Evolutionary conservation across 2,113 vertebrate genomes (phyloP).

Genomic region (Alosa alosa): DNA sequence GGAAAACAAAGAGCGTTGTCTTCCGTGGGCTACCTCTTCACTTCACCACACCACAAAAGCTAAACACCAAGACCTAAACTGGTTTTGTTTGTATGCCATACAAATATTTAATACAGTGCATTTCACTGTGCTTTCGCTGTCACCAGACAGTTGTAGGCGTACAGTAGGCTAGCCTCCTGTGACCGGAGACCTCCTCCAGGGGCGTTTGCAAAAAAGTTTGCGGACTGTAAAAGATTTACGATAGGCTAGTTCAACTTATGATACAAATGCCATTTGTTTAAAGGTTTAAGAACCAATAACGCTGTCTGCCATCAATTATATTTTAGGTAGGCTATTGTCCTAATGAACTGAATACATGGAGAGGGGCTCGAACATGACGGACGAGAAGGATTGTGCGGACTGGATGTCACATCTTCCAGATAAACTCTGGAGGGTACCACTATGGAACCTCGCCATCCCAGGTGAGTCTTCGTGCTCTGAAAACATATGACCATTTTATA

Average conservation of each 20-base stretch:
- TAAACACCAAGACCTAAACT: neutral
- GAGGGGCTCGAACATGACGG: neutral
- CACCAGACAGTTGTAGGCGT: too few species aligned
- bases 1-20: neutral
- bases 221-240: too few species aligned
- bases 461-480: conserved; percentile 33
- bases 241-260: neutral
- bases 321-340: neutral
- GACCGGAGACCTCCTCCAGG: too few species aligned
- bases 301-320: neutral
- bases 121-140: neutral
- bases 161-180: too few species aligned
- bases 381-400: conserved; percentile 30
- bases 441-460: conserved; percentile 54
- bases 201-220: too few species aligned
- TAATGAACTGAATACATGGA: neutral
- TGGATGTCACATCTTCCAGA: conserved; percentile 56
- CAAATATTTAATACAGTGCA: neutral
- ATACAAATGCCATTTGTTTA: neutral
- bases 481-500: neutral
- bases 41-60: neutral
- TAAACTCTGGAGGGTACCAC: conserved; percentile 31
- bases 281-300: neutral
- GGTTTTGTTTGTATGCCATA: neutral
- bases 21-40: neutral